phyloP scores from a whole-genome alignment of 2,113 vertebrate genomes.

The Pycnonotus jocosus region DNA sequence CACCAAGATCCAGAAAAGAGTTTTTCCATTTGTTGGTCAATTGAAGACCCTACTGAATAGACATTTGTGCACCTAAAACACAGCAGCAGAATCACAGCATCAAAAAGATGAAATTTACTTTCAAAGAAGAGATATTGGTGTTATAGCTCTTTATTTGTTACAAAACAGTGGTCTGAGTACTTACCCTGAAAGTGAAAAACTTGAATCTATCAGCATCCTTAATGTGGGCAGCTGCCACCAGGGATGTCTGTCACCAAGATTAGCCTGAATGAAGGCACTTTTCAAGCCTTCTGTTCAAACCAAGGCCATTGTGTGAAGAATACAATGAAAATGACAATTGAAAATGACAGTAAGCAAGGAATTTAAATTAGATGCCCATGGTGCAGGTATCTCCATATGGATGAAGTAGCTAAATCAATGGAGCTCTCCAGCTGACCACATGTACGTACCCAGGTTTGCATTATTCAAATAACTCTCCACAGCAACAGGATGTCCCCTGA shows the following conservation, averaged over 20 bases:
- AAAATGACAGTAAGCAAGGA: not conserved
- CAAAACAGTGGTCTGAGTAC: not conserved
- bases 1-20: not conserved
- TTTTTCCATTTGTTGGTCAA: not conserved
- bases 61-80: not conserved
- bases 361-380: not conserved
- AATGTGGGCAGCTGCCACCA: not conserved
- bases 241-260: not conserved
- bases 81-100: not conserved
- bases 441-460: rapidly evolving
- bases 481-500: not conserved
- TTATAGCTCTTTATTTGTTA: not conserved
- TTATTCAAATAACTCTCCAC: not conserved
- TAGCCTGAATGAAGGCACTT: not conserved
- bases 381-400: not conserved
- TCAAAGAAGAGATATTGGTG: not conserved
- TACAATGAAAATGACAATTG: not conserved
- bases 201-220: not conserved
- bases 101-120: not conserved
- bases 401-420: not conserved
- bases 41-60: not conserved
- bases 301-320: not conserved
- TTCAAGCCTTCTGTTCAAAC: not conserved
- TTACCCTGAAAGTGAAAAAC: not conserved
- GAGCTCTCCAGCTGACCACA: not conserved